These are phyloP conservation scores for Pogonomyrmex barbatus DNA, from an alignment of 1,140 invertebrate species.

Conservation along the genomic window DNA sequence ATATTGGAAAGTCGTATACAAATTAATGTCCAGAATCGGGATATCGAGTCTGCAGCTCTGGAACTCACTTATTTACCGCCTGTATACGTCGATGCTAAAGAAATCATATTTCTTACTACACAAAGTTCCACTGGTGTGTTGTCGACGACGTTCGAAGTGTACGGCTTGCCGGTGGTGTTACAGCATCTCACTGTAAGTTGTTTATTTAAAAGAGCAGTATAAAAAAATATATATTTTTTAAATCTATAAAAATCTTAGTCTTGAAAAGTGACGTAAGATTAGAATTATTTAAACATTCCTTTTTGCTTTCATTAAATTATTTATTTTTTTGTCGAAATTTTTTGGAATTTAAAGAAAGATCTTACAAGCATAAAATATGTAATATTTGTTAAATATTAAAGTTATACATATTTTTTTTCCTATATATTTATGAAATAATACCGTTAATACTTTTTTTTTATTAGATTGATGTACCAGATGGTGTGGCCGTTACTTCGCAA, in stretches of 20 bases:
- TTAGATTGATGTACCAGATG: constrained; percentile 82
- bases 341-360: not conserved
- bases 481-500: constrained; percentile 77
- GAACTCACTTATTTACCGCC: constrained; percentile 83
- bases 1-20: constrained; percentile 79
- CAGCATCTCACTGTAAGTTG: constrained; percentile 81
- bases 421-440: constrained; percentile 11
- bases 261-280: not conserved
- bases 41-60: constrained; percentile 81
- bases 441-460: not conserved
- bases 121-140: constrained; percentile 73
- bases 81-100: constrained; percentile 81
- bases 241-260: not conserved
- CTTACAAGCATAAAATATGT: not conserved
- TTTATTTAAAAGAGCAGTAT: not conserved
- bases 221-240: constrained; percentile 1
- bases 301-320: constrained; percentile 27
- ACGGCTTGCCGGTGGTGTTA: constrained; percentile 82
- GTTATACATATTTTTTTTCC: not conserved
- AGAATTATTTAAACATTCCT: constrained; percentile 6
- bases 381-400: not conserved
- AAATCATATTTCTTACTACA: constrained; percentile 80
- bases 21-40: constrained; percentile 82
- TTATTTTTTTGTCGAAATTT: constrained; percentile 13
- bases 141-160: constrained; percentile 79